A percentile compares a stretch with the other conserved stretches of the same genome.
Conservation (phyloP, 2,113 vertebrate genomes). For the Crocuta crocuta region DNA sequence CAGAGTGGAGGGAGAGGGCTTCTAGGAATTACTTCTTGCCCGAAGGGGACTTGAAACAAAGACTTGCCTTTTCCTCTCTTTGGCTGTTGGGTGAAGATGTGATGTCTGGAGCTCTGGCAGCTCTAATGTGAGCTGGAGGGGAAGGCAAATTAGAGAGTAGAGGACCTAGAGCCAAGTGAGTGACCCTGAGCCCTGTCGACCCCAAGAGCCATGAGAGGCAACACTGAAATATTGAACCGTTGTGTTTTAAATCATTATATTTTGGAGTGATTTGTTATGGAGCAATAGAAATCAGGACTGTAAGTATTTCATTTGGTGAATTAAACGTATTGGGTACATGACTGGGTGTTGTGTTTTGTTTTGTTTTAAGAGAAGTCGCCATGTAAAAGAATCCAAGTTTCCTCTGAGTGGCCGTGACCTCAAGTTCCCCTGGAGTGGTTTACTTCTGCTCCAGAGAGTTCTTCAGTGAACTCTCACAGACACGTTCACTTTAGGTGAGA, state of each 20-base stretch:
- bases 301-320: background rate
- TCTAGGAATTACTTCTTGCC: background rate
- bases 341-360: background rate
- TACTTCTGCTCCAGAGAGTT: background rate
- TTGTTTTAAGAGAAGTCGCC: background rate
- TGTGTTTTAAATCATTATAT: background rate
- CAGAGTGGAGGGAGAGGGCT: background rate
- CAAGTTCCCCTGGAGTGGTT: background rate
- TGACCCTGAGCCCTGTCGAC: background rate
- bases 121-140: background rate
- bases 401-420: background rate
- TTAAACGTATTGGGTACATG: background rate
- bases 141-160: background rate
- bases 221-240: background rate
- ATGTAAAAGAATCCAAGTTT: background rate
- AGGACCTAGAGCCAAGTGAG: background rate
- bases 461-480: background rate
- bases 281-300: background rate
- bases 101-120: constrained; percentile 2
- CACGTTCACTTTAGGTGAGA: background rate
- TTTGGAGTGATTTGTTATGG: background rate
- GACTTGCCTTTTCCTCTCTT: background rate
- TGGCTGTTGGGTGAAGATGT: background rate
- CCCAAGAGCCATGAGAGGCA: background rate
- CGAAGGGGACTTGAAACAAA: background rate